A percentile compares a stretch with the other conserved stretches of the same genome.
phyloP scores from a whole-genome alignment of 2,113 vertebrate genomes.

The Hylia prasina region DNA sequence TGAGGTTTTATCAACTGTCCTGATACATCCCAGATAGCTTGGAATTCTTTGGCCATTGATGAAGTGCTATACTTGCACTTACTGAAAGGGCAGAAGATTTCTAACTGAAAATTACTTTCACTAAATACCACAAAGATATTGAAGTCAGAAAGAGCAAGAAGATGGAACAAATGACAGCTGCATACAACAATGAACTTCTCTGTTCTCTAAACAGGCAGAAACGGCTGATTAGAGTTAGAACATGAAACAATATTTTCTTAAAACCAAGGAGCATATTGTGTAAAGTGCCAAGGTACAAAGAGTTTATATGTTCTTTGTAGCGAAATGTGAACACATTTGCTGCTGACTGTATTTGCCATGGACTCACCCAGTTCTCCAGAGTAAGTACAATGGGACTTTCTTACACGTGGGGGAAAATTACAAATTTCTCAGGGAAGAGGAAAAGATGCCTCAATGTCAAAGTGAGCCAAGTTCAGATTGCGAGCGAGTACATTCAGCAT shows the following conservation, averaged over 20 bases:
- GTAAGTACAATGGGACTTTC: neutral
- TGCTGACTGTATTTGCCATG: slow-evolving; percentile 31
- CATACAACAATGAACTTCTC: slow-evolving; percentile 84
- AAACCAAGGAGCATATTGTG: slow-evolving; percentile 73
- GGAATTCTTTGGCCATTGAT: slow-evolving; percentile 94
- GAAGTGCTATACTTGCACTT: slow-evolving; percentile 91
- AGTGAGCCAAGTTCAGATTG: neutral
- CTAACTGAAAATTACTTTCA: slow-evolving; percentile 94
- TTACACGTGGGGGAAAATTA: neutral
- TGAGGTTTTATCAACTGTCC: slow-evolving; percentile 93
- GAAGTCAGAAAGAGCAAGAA: slow-evolving; percentile 81
- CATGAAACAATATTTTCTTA: slow-evolving; percentile 81
- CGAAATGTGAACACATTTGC: slow-evolving; percentile 51
- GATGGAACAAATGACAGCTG: slow-evolving; percentile 82
- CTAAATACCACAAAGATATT: slow-evolving; percentile 86
- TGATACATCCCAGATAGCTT: slow-evolving; percentile 96
- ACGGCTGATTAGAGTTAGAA: slow-evolving; percentile 81
- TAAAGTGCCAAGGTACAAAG: slow-evolving; percentile 74
- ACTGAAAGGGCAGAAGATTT: slow-evolving; percentile 91
- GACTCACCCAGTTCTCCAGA: neutral
- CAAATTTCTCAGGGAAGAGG: neutral
- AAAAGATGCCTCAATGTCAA: neutral
- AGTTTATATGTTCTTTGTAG: slow-evolving; percentile 66
- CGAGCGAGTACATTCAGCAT: neutral
- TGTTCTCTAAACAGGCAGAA: slow-evolving; percentile 72